phyloP scores from a whole-genome alignment of 2,113 vertebrate species.

The Galemys pyrenaicus region DNA sequence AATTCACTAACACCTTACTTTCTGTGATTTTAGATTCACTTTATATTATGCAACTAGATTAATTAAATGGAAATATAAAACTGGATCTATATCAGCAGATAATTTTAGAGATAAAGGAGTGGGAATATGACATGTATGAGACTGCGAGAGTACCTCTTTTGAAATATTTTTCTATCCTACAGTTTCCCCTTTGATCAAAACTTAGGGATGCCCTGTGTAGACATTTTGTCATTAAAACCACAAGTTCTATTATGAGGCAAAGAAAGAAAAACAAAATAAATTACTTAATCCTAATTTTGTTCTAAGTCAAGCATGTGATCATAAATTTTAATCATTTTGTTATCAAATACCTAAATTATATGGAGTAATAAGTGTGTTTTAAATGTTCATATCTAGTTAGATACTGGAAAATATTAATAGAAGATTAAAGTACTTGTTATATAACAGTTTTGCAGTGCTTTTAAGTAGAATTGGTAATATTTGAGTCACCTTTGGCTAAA shows the following conservation, averaged over 20 bases:
- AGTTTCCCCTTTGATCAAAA: neutral
- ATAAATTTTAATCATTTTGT: neutral
- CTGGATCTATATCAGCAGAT: neutral
- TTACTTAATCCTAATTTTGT: neutral
- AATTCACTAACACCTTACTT: neutral
- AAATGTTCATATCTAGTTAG: neutral
- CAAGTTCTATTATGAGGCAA: neutral
- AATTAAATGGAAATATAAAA: neutral
- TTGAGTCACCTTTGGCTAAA: neutral
- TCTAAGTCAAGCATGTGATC: neutral
- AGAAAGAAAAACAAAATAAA: constrained; percentile 11
- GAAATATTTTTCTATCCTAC: neutral
- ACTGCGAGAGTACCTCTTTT: neutral
- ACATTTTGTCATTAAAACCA: neutral
- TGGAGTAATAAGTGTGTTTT: neutral
- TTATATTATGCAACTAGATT: neutral
- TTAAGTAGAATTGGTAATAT: neutral
- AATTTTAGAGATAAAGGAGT: neutral
- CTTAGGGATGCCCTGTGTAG: neutral
- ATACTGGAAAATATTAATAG: neutral
- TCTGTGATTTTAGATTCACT: neutral
- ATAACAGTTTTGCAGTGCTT: neutral
- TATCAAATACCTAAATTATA: neutral
- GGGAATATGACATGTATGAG: neutral
- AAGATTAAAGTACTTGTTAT: neutral